Conservation (phyloP, 2,888 invertebrate species). For the Blomia tropicalis region DNA sequence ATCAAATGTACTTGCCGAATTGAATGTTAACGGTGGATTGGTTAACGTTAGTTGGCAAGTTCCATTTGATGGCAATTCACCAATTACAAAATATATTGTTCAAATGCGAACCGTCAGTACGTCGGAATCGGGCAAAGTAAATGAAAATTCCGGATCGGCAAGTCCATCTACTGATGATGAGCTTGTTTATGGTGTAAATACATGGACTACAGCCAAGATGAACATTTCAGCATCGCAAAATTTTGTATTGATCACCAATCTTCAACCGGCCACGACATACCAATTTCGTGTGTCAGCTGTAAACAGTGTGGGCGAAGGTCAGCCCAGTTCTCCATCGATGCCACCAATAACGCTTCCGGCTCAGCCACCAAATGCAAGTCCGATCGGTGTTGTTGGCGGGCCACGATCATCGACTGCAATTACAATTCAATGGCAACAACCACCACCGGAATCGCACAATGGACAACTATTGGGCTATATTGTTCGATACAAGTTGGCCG, state of each 20-base stretch:
- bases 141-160: neutral
- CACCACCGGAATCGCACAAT: constrained; percentile 80
- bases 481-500: constrained; percentile 71
- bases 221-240: constrained; percentile 65
- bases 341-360: constrained; percentile 77
- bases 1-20: constrained; percentile 57
- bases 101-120: constrained; percentile 61
- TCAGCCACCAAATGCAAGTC: constrained; percentile 93
- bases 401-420: constrained; percentile 86
- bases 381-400: constrained; percentile 81
- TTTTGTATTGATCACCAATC: constrained; percentile 60
- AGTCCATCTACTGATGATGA: constrained; percentile 25
- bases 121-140: neutral
- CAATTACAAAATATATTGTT: constrained; percentile 75
- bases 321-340: constrained; percentile 72
- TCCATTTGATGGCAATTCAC: constrained; percentile 93
- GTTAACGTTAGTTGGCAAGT: constrained; percentile 87
- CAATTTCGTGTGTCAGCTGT: constrained; percentile 93
- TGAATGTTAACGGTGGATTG: constrained; percentile 45
- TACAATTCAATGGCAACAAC: constrained; percentile 68
- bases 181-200: constrained; percentile 38
- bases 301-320: constrained; percentile 87
- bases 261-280: constrained; percentile 63
- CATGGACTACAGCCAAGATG: constrained; percentile 71
- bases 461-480: constrained; percentile 86